phyloP scores from a whole-genome alignment of 2,888 invertebrate genomes.

The Saturnia pavonia region DNA sequence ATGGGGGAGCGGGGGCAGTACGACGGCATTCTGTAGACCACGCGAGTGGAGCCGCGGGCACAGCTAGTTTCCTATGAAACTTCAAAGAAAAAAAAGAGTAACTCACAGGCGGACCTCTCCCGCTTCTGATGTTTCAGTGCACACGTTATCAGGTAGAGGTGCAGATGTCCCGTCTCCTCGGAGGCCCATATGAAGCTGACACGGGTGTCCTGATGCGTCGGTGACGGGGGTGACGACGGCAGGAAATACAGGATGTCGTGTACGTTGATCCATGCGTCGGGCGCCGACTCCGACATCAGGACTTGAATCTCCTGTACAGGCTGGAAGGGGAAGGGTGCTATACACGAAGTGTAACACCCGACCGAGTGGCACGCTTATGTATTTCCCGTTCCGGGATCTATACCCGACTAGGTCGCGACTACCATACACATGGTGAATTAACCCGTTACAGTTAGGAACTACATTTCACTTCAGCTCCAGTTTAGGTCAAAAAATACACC shows the following conservation, averaged over 20 bases:
- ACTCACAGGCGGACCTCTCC: conserved; percentile 47
- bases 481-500: too few relatives aligned
- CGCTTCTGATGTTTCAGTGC: conserved; percentile 52
- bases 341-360: not conserved
- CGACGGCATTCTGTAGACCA: too few relatives aligned
- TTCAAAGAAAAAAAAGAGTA: conserved; percentile 14
- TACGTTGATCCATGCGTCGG: conserved; percentile 96
- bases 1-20: too few relatives aligned
- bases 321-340: not conserved
- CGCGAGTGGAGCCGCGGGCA: too few relatives aligned
- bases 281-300: conserved; percentile 69
- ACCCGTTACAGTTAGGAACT: too few relatives aligned
- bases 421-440: too few relatives aligned
- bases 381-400: too few relatives aligned
- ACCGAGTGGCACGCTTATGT: too few relatives aligned
- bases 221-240: conserved; percentile 64
- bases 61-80: not conserved
- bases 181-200: conserved; percentile 94
- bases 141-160: conserved; percentile 91
- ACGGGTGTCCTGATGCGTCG: conserved; percentile 45
- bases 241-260: conserved; percentile 95
- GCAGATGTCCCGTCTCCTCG: conserved; percentile 94
- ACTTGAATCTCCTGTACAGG: conserved; percentile 49
- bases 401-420: too few relatives aligned
- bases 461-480: too few relatives aligned